Base-by-base conservation (phyloP, 2,113 vertebrate genomes). In the Tragelaphus imberbis region DNA sequence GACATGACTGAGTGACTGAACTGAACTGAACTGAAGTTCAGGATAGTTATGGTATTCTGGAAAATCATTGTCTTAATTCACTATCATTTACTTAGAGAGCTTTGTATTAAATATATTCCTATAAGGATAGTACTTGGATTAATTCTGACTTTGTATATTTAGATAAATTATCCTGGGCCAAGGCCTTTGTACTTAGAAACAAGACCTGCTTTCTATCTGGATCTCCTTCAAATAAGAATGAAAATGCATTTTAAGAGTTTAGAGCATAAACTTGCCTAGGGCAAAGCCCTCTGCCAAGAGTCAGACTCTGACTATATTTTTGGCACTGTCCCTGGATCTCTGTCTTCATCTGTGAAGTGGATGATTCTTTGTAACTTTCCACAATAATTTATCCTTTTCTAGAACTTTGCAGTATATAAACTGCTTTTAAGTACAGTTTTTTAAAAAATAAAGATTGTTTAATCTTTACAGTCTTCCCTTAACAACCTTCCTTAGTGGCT, bases 81-180 rank as follows among this genome's bases (percentile, higher is more conserved):
- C 80, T 80, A 79, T 27, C 28, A 2, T 86, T 95, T 87, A 28
- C 65, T 75, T 81, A 49, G 49, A 71, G 30, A 71, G 33, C n/a
- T 94, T 84, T 49, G 3, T 40, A n/a, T 63, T 79, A 58, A 87
- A 86, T 90, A 63, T 88, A 30, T 81, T 53, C 16, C 13, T 30
- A 0, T 93, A 51, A 19, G 3, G 10, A 47, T 94, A n/a, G 21
- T 53, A 25, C 7, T 28, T 77, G 16, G 14, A 51, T 61, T 85
- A 53, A 58, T 88, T 94, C 88, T 90, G 94, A 87, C 44, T 88
- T 92, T 33, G 33, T 13, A 27, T 79, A 65, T 63, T 86, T 86
- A 71, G n/a, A 65, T 40, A 91, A 88, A 51, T 94, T 63, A 56
- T 90, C 71, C 44, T 96, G 30, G 16, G 27, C 9, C 11, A 14